Percentiles rank a stretch among this genome's conserved stretches.
Conservation (phyloP, 2,797 vertebrate genomes). For the Pseudotriccus pelzelni region DNA sequence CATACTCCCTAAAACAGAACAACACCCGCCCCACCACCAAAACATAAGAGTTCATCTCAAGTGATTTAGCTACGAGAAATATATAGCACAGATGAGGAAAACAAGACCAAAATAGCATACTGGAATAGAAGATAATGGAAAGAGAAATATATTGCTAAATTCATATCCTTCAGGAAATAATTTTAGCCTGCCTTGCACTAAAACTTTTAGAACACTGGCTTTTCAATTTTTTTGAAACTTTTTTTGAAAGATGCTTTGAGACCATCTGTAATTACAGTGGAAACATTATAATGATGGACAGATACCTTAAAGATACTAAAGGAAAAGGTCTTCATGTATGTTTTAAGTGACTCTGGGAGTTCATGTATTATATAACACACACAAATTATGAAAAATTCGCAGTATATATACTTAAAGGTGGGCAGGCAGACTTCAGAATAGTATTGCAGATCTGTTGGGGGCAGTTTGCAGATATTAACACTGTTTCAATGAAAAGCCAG, state of each 20-base stretch:
- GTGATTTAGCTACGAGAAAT: background rate
- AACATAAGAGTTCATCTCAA: background rate
- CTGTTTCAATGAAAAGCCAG: background rate
- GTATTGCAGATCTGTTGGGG: background rate
- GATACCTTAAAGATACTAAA: background rate
- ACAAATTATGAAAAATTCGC: background rate
- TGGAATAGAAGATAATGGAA: background rate
- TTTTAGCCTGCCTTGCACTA: background rate
- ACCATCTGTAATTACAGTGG: background rate
- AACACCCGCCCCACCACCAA: background rate
- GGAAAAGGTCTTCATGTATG: background rate
- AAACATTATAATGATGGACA: background rate
- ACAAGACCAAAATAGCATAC: background rate
- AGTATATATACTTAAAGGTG: background rate
- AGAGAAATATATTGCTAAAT: background rate
- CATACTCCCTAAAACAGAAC: conserved; percentile 88
- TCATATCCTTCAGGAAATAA: background rate
- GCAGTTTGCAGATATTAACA: background rate
- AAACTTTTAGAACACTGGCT: background rate
- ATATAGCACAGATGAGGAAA: background rate
- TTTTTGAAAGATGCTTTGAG: background rate
- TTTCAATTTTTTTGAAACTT: background rate
- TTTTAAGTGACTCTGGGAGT: background rate
- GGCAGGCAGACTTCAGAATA: background rate
- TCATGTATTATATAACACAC: background rate